Percentiles rank a stretch among this genome's conserved stretches.
phyloP scores from a whole-genome alignment of 92 coral and sea anemone genomes.

The Porites lobata region DNA sequence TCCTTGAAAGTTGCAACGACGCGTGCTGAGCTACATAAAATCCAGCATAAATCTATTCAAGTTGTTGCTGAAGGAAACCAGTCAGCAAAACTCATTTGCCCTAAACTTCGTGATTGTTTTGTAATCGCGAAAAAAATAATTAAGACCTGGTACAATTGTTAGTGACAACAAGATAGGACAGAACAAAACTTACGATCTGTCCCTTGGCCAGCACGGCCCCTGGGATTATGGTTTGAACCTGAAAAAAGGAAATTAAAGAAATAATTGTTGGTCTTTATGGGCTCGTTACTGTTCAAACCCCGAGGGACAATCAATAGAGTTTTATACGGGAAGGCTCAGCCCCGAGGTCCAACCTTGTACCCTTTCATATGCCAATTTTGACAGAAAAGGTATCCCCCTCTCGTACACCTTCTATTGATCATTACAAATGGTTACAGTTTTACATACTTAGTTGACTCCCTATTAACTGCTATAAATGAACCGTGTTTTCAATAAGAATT shows the following conservation, averaged over 20 bases:
- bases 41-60: no score
- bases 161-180: constrained; percentile 16
- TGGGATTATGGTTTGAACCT: constrained; percentile 39
- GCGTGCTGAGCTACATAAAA: no score
- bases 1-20: no score
- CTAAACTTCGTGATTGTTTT: not conserved
- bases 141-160: no score
- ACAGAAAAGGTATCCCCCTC: not conserved
- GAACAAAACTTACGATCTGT: not conserved
- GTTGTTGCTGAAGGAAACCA: no score
- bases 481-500: not conserved
- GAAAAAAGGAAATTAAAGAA: constrained; percentile 9
- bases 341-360: not conserved
- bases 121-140: no score
- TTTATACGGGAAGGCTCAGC: no score
- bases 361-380: no score
- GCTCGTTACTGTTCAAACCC: no score
- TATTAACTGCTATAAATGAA: not conserved
- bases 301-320: no score
- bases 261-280: not conserved
- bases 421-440: not conserved
- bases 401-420: not conserved
- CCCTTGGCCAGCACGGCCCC: constrained; percentile 12
- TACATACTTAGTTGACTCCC: not conserved
- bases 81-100: not conserved